Percentiles rank a stretch among this genome's conserved stretches.
phyloP scores from a whole-genome alignment of 2,113 vertebrate species.

The Cheirogaleus medius region DNA sequence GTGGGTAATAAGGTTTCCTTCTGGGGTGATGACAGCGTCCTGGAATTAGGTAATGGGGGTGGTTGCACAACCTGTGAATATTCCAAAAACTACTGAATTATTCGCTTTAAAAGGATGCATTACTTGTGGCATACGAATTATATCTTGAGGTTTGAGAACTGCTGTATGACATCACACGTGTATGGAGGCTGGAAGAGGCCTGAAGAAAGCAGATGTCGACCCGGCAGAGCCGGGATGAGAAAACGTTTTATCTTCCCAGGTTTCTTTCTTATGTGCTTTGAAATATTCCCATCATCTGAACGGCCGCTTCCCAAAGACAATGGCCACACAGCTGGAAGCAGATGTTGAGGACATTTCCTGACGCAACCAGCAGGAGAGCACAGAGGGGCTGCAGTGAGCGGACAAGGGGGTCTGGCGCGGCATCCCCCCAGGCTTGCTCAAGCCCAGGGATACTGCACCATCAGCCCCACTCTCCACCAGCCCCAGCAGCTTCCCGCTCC shows the following conservation, averaged over 20 bases:
- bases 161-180: neutral
- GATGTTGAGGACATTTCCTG: neutral
- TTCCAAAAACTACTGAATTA: neutral
- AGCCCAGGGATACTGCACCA: too few relatives aligned
- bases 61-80: rapidly evolving
- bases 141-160: neutral
- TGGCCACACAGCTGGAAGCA: neutral
- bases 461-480: neutral
- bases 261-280: neutral
- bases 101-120: neutral
- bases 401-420: neutral
- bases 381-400: rapidly evolving
- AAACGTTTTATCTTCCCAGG: neutral
- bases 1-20: neutral
- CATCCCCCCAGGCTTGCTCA: too few relatives aligned
- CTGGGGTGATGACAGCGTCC: neutral
- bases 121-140: neutral
- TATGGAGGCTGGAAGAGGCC: neutral
- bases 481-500: neutral
- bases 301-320: neutral
- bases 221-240: neutral
- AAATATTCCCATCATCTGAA: neutral
- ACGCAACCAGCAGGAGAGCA: neutral
- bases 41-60: neutral
- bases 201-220: neutral